phyloP scores from a whole-genome alignment of 2,113 vertebrate species.

The Chloropsis hardwickii region DNA sequence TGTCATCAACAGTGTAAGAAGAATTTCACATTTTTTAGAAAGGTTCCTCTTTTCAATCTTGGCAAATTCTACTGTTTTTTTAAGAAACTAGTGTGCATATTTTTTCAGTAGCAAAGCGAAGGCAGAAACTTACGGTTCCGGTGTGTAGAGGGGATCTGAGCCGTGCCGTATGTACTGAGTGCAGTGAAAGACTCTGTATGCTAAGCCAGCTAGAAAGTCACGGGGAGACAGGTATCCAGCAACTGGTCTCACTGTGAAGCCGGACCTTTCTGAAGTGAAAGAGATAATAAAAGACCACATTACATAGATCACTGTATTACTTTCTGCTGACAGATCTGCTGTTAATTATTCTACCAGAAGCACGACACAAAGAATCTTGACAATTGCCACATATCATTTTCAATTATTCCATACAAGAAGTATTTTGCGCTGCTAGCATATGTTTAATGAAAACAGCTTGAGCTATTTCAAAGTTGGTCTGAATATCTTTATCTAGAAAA shows the following conservation, averaged over 20 bases:
- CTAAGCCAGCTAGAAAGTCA: slow-evolving; percentile 94
- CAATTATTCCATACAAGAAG: not conserved
- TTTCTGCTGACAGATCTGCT: not conserved
- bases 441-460: not conserved
- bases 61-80: not conserved
- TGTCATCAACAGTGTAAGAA: not conserved
- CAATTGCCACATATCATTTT: not conserved
- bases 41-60: not conserved
- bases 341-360: not conserved
- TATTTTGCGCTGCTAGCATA: not conserved
- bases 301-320: not conserved
- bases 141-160: slow-evolving; percentile 96
- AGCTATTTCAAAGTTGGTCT: not conserved
- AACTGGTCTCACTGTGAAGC: slow-evolving; percentile 93
- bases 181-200: slow-evolving; percentile 95
- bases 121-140: slow-evolving; percentile 88
- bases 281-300: not conserved
- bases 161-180: slow-evolving; percentile 96
- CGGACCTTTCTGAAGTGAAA: slow-evolving; percentile 85
- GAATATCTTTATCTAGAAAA: not conserved
- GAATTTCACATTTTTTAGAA: not conserved
- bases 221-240: slow-evolving; percentile 95
- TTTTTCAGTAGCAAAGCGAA: not conserved
- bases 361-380: not conserved
- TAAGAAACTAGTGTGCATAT: not conserved